Conservation (phyloP, 2,797 vertebrate genomes). For the Acanthurus leucopareius region DNA sequence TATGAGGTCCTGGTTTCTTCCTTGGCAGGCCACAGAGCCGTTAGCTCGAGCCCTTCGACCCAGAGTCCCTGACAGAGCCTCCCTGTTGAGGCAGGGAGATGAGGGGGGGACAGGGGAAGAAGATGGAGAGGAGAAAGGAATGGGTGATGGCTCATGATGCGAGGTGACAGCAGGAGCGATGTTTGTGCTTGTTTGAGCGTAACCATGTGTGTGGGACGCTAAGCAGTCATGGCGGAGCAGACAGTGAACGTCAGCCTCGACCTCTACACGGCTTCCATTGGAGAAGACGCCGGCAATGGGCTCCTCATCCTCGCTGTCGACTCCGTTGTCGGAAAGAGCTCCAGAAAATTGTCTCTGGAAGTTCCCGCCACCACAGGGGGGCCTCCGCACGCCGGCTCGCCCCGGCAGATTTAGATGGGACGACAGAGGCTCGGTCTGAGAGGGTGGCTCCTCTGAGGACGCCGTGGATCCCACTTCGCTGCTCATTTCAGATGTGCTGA, state of each 20-base stretch:
- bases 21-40: slow-evolving; percentile 93
- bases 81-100: slow-evolving; percentile 81
- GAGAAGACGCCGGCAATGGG: slow-evolving; percentile 96
- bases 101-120: slow-evolving; percentile 64
- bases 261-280: slow-evolving; percentile 96
- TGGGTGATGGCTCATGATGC: slow-evolving; percentile 41
- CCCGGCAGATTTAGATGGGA: slow-evolving; percentile 48
- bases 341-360: slow-evolving; percentile 97
- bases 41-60: slow-evolving; percentile 89
- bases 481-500: slow-evolving; percentile 98
- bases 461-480: slow-evolving; percentile 98
- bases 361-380: slow-evolving; percentile 53
- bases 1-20: slow-evolving; percentile 94
- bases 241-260: slow-evolving; percentile 96
- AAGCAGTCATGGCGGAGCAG: slow-evolving; percentile 71
- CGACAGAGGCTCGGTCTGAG: slow-evolving; percentile 65
- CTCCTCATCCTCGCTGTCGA: slow-evolving; percentile 97
- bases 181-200: slow-evolving; percentile 28
- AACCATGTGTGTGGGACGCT: slow-evolving; percentile 34
- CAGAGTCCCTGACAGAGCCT: slow-evolving; percentile 61
- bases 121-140: slow-evolving; percentile 31
- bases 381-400: slow-evolving; percentile 39
- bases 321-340: slow-evolving; percentile 93
- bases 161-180: slow-evolving; percentile 29
- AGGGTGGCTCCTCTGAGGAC: slow-evolving; percentile 91